Evolutionary conservation across 2,113 vertebrate species (phyloP).

Genomic region (Spermophilus dauricus): DNA sequence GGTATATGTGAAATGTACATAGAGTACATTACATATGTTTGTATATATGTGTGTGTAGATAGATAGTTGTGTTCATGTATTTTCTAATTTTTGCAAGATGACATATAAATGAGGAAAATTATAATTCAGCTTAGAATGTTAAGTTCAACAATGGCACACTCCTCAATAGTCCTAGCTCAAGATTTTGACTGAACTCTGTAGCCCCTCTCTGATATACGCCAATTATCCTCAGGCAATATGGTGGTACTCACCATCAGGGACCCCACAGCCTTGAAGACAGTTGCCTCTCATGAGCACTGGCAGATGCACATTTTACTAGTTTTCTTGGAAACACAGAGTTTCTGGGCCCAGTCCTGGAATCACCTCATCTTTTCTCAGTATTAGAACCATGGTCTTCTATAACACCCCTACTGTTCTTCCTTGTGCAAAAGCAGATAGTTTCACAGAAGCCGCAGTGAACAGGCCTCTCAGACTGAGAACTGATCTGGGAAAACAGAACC

Average conservation of each 20-base stretch:
- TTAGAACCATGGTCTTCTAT: neutral
- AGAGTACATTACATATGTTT: neutral
- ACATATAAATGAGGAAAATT: neutral
- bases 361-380: neutral
- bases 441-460: neutral
- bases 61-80: neutral
- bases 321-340: neutral
- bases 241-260: neutral
- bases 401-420: neutral
- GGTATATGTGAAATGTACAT: neutral
- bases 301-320: fast-evolving
- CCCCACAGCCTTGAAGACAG: neutral
- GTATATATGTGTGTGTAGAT: neutral
- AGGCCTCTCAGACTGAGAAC: neutral
- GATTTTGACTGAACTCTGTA: neutral
- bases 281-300: neutral
- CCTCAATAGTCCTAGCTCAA: neutral
- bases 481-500: neutral
- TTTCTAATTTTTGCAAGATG: conserved; percentile 5
- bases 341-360: neutral
- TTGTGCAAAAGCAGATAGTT: neutral
- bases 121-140: neutral
- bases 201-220: neutral
- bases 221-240: neutral
- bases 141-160: neutral